Conservation (phyloP, 2,113 vertebrate genomes). For the Elaphurus davidianus region DNA sequence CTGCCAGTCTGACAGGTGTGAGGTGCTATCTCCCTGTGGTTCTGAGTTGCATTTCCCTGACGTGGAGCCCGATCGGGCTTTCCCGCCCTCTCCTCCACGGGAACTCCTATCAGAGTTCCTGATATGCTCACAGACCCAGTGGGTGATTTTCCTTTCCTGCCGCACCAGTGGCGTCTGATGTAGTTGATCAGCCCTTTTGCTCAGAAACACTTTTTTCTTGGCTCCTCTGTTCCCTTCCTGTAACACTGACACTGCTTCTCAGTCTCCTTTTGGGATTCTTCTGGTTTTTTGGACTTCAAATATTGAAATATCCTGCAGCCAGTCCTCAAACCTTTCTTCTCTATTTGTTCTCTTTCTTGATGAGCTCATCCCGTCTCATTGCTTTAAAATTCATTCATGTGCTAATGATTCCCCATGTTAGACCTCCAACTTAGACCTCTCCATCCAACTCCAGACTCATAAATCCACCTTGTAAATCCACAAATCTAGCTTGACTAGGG, state of each 20-base stretch:
- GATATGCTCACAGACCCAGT: not conserved
- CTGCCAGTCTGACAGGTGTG: not conserved
- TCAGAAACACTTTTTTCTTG: not conserved
- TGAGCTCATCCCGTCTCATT: not conserved
- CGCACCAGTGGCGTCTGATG: not conserved
- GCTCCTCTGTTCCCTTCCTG: not conserved
- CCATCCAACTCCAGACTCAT: not conserved
- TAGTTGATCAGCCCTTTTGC: not conserved
- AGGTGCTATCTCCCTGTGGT: not conserved
- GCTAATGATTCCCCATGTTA: not conserved
- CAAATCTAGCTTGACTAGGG: not conserved
- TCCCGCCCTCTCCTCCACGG: too few species aligned
- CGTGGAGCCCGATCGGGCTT: not conserved
- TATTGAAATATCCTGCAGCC: not conserved
- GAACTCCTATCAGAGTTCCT: not conserved
- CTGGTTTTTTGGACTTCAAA: not conserved
- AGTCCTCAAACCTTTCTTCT: not conserved
- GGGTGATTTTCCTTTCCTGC: not conserved
- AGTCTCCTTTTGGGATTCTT: not conserved
- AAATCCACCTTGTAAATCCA: not conserved
- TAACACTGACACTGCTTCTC: not conserved
- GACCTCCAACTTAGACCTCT: not conserved
- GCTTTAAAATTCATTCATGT: not conserved
- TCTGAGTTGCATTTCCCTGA: not conserved
- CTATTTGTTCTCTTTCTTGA: not conserved